Evolutionary conservation across 2,797 vertebrate genomes (phyloP).

Genomic region (Scyliorhinus canicula): DNA sequence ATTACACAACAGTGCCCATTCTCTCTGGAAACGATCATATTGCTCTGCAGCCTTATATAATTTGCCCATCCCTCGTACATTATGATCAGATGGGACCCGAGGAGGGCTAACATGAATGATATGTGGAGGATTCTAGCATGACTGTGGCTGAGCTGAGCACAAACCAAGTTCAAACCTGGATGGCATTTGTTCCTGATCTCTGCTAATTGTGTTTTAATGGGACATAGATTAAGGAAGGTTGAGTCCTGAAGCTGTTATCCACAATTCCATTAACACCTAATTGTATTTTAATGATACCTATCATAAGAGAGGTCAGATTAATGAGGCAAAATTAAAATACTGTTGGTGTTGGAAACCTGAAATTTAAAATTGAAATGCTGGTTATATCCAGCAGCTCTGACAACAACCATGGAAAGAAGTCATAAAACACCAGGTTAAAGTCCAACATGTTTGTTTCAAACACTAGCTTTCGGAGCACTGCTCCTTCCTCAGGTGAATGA

Average conservation of each 20-base stretch:
- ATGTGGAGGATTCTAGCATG: background rate
- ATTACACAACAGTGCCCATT: background rate
- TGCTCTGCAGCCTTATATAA: background rate
- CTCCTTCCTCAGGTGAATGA: too few species aligned
- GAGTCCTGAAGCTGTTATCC: background rate
- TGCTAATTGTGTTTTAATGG: background rate
- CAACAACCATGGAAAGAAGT: background rate
- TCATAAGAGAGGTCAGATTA: background rate
- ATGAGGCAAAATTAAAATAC: background rate
- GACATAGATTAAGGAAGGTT: background rate
- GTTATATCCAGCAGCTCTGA: background rate
- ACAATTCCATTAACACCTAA: background rate
- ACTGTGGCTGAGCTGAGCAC: background rate
- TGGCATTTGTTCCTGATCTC: background rate
- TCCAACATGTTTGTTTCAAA: too few species aligned
- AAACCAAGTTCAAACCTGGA: background rate
- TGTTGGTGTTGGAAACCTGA: background rate
- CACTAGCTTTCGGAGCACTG: too few species aligned
- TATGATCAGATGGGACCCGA: background rate
- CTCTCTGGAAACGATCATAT: background rate
- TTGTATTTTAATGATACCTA: conserved; percentile 4
- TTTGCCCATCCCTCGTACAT: background rate
- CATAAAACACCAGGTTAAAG: too few species aligned
- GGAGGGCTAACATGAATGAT: background rate
- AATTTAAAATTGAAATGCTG: background rate